A percentile compares a stretch with the other conserved stretches of the same genome.
Conservation (phyloP, 2,797 vertebrate genomes). For the Cossypha polioptera region DNA sequence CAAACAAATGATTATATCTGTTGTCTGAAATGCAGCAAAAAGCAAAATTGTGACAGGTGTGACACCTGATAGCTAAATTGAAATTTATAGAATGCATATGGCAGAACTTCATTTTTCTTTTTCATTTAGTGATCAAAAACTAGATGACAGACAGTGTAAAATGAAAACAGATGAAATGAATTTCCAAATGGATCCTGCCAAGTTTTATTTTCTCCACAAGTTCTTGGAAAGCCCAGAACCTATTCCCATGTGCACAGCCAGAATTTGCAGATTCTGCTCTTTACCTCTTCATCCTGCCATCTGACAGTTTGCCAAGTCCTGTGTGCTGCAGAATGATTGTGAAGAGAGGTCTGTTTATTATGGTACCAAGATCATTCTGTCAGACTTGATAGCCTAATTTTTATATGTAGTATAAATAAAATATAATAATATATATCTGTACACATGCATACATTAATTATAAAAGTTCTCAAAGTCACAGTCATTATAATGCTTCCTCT, state of each 20-base stretch:
- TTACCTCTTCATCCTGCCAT: constrained; percentile 56
- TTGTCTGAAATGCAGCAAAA: constrained; percentile 62
- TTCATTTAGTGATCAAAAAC: constrained; percentile 73
- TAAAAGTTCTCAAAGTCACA: constrained; percentile 28
- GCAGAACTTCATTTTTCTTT: constrained; percentile 70
- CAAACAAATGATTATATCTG: constrained; percentile 64
- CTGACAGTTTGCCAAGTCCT: constrained; percentile 21
- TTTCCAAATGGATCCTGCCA: constrained; percentile 68
- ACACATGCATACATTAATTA: background rate
- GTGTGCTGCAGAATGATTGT: background rate
- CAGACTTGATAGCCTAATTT: constrained; percentile 9
- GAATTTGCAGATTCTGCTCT: constrained; percentile 63
- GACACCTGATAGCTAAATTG: constrained; percentile 74
- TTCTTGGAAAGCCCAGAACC: constrained; percentile 67
- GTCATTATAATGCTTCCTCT: constrained; percentile 27
- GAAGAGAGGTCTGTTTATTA: constrained; percentile 17
- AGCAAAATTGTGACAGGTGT: constrained; percentile 68
- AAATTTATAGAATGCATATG: constrained; percentile 75
- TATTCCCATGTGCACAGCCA: constrained; percentile 23
- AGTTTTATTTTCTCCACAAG: constrained; percentile 66
- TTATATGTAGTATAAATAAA: background rate
- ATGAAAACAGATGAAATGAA: constrained; percentile 75
- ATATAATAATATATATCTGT: background rate
- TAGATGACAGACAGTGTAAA: constrained; percentile 67
- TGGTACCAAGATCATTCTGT: background rate